phyloP scores from a whole-genome alignment of 2,113 vertebrate species.

The Alethe diademata region DNA sequence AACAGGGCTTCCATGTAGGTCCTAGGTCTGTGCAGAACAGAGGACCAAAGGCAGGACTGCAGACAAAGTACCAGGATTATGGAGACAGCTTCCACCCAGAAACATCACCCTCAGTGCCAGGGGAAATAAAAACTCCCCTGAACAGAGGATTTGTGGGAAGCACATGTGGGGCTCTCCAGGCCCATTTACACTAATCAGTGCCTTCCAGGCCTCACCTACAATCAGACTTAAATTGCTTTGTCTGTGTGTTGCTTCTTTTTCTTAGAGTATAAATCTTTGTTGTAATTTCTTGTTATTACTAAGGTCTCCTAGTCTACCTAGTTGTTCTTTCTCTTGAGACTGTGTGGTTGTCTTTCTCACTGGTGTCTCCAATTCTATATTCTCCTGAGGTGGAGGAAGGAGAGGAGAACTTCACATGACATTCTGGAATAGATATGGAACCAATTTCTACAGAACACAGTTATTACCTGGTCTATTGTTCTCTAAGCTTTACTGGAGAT shows the following conservation, averaged over 20 bases:
- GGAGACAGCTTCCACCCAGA: rapidly evolving
- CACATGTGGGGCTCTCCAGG: not conserved
- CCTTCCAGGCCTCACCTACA: not conserved
- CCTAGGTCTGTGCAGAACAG: rapidly evolving
- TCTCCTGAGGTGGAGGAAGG: not conserved
- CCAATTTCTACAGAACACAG: not conserved
- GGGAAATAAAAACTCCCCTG: rapidly evolving
- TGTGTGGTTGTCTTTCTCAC: not conserved
- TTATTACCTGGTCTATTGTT: not conserved
- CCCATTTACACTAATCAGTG: rapidly evolving
- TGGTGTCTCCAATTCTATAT: not conserved
- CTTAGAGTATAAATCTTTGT: not conserved
- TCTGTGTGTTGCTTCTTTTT: not conserved
- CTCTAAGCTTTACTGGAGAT: not conserved
- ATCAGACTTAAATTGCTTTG: not conserved
- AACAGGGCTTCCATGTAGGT: rapidly evolving
- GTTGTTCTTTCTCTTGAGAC: not conserved
- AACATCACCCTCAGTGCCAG: rapidly evolving
- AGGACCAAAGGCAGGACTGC: rapidly evolving
- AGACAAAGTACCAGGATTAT: rapidly evolving
- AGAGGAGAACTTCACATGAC: not conserved
- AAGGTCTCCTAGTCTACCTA: not conserved
- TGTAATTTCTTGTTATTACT: not conserved
- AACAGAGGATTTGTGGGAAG: not conserved
- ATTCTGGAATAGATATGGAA: not conserved